Evolutionary conservation across 1,140 invertebrate species (phyloP), one percentile per base, ranked within the genome.

Genomic region (Sycophila sp.): DNA sequence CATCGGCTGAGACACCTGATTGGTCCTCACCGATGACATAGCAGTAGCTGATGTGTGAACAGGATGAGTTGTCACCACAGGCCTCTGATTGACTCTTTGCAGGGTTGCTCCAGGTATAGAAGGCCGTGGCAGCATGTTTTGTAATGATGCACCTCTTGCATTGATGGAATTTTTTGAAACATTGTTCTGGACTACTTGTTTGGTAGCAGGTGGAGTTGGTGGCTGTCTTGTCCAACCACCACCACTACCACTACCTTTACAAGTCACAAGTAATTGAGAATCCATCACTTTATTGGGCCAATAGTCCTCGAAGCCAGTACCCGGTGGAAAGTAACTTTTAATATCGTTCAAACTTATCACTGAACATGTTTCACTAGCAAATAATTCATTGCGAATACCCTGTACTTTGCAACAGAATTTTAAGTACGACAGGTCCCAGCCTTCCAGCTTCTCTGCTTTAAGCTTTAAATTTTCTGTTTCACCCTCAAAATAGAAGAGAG

Each of bases 341-440:
- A 97, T 95, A 82, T 96, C 95, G 38, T 92, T 91, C 68, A 96
- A 87, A 87, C 93, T 95, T 30, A 96, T 96, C 69, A 96, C 94
- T 49, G 92, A 92, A 80, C 95, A 95, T 4, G 92, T 93, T 77
- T 96, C 94, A 88, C 92, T 94, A 2, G 93, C 93, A 85, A 96
- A 96, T 19, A 96, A 85, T 88, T 96, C 94, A 81, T 95, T 96
- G 68, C 94, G 88, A 60, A 96, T 96, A 58, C 94, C 95, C 87
- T 96, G 95, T 62, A 96, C 94, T 86, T 96, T 96, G 86, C 95
- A 96, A 85, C 95, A 96, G 81, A 97, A 96, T 84, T 96, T 96
- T 49, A 97, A 87, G 83, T 97, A 97, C 0, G 94, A 94, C 49
- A 97, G 82, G 84, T 96, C 94, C 96, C 95, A 97, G 51, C 94